These are phyloP conservation scores for Pharmacophagus antenor DNA, from an alignment of 2,888 invertebrate genomes.

Conservation along the genomic window DNA sequence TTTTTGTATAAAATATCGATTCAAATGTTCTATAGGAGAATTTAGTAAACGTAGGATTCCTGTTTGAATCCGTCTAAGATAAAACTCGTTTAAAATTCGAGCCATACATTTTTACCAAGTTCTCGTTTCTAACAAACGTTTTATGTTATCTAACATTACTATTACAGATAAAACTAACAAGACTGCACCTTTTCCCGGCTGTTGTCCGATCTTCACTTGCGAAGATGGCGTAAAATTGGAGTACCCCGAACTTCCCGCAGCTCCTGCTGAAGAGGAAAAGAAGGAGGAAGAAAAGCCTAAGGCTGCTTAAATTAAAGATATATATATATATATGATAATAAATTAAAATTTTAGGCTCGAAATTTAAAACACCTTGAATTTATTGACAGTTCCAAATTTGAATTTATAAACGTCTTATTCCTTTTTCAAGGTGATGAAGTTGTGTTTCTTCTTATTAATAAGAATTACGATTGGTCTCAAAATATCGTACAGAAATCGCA, in stretches of 20 bases:
- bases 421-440: conserved; percentile 27
- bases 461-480: conserved; percentile 50
- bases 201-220: conserved; percentile 92
- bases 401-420: conserved; percentile 26
- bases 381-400: conserved; percentile 32
- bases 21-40: conserved; percentile 10
- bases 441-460: conserved; percentile 32
- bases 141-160: conserved; percentile 25
- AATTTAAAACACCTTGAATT: conserved; percentile 30
- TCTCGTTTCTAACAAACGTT: neutral
- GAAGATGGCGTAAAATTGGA: conserved; percentile 92
- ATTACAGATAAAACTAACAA: conserved; percentile 91
- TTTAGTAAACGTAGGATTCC: conserved; percentile 9
- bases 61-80: conserved; percentile 12
- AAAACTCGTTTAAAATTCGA: conserved; percentile 4
- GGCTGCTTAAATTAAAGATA: conserved; percentile 56
- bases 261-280: conserved; percentile 63
- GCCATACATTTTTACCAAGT: conserved; percentile 1
- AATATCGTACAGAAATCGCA: conserved; percentile 39
- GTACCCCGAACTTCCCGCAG: conserved; percentile 88
- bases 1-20: conserved; percentile 52
- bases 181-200: conserved; percentile 91
- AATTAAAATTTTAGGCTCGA: conserved; percentile 26
- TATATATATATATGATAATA: conserved; percentile 22
- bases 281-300: conserved; percentile 64